These are phyloP conservation scores for Tribolium freemani DNA, from an alignment of 2,888 invertebrate species.

Conservation along the genomic window DNA sequence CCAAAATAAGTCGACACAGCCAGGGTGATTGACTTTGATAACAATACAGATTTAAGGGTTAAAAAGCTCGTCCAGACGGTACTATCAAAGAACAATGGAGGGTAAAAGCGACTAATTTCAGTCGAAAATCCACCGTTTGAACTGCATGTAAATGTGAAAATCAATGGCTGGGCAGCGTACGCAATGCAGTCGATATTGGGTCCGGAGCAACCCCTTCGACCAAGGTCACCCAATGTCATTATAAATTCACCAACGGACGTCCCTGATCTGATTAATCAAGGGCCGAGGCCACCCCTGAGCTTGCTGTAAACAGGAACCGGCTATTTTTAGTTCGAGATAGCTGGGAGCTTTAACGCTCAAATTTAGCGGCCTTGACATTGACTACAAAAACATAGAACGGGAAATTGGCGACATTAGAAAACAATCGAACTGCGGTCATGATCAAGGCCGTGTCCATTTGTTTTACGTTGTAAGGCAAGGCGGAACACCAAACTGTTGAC, in stretches of 20 bases:
- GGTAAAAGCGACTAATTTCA: background rate
- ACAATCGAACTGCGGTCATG: slow-evolving; percentile 38
- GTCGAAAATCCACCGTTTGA: slow-evolving; percentile 11
- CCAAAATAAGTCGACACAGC: background rate
- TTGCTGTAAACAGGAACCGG: background rate
- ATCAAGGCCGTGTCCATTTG: slow-evolving; percentile 35
- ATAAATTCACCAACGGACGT: slow-evolving; percentile 43
- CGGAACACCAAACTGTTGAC: slow-evolving; percentile 3
- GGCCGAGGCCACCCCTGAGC: background rate
- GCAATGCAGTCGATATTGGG: slow-evolving; percentile 57
- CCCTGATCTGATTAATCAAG: slow-evolving; percentile 14
- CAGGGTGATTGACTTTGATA: slow-evolving; percentile 12
- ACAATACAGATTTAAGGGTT: background rate
- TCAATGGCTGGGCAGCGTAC: slow-evolving; percentile 54
- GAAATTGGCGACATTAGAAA: slow-evolving; percentile 25
- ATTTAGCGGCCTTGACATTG: slow-evolving; percentile 33
- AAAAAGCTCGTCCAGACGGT: slow-evolving; percentile 12
- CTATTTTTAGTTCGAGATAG: slow-evolving; percentile 8
- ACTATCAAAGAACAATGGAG: background rate
- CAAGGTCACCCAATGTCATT: slow-evolving; percentile 55
- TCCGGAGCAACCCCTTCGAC: slow-evolving; percentile 45
- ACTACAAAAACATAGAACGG: slow-evolving; percentile 11
- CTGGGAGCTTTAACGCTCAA: background rate
- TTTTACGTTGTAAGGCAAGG: slow-evolving; percentile 9
- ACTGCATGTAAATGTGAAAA: slow-evolving; percentile 46